Evolutionary conservation across 2,113 vertebrate genomes (phyloP), one percentile per base, ranked within the genome.

Genomic region (Tapirus terrestris): DNA sequence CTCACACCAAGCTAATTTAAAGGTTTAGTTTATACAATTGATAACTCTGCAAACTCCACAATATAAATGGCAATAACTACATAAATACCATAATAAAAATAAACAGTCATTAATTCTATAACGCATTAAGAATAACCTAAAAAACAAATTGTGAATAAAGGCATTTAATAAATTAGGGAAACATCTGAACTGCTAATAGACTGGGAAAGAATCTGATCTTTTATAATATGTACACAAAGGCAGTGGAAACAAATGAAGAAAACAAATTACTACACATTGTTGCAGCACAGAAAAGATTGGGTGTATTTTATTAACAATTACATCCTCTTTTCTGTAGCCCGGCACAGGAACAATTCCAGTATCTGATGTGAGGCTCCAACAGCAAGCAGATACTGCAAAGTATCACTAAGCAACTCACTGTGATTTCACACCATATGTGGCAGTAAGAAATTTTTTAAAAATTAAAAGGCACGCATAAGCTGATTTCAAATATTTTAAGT

Each of bases 1-100:
- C 95, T 97, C 96, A 98, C 92, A 93, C 92, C 70, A 89, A 85
- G 56, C 95, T 97, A 98, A 96, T 97, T 97, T 94, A 89, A 98
- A 98, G 58, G 65, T 94, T 97, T 90, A 48, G 58, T 95, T 97
- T 97, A 96, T 95, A 94, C 86, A 98, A 87, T n/a, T n/a, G 72
- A 72, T 84, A 87, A 95, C 95, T 97, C 97, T 97, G 87, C 63
- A 98, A 96, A 96, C 53, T 97, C 86, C 89, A 97, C 96, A 97
- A 94, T 87, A 88, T 88, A 94, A 96, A 94, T 86, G 84, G 43
- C 75, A 96, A 2, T 73, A 81, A 91, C 96, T 96, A 96, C 91
- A 92, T 89, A 96, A 97, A 84, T 97, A 97, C 70, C 95, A 51
- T 79, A 85, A 91, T 97, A 93, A 97, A 98, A 98, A 93, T 94